Conservation (phyloP, 92 coral and sea anemone genomes). For the Epizoanthus illoricatus region DNA sequence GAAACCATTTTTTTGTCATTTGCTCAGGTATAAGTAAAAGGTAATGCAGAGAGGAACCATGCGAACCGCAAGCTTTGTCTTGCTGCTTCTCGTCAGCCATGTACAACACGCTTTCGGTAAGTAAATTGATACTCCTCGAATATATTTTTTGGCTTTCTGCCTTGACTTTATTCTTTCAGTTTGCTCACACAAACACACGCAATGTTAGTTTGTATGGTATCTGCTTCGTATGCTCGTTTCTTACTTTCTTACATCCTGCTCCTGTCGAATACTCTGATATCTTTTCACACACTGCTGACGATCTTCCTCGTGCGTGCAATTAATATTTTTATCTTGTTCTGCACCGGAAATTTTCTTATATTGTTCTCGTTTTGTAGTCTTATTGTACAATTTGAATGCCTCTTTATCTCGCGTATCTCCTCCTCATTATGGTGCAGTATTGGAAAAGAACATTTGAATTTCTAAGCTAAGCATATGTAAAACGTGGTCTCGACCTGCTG, state of each 20-base stretch:
- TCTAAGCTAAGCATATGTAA: not conserved
- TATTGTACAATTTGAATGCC: too few relatives aligned
- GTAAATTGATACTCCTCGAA: conserved; percentile 1
- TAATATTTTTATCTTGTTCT: not conserved
- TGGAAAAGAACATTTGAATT: too few relatives aligned
- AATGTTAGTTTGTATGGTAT: not conserved
- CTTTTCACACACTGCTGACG: not conserved
- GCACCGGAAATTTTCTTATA: too few relatives aligned
- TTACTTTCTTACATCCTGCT: too few relatives aligned
- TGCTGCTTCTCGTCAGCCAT: conserved; percentile 10
- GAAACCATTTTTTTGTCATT: not conserved
- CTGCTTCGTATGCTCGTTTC: not conserved
- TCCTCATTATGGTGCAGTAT: too few relatives aligned
- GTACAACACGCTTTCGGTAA: conserved; percentile 36
- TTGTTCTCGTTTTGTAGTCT: too few relatives aligned
- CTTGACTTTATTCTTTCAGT: not conserved
- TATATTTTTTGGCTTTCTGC: not conserved
- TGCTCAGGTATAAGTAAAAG: conserved; percentile 12
- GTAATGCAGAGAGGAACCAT: not conserved
- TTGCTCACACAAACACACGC: not conserved
- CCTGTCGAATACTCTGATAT: not conserved
- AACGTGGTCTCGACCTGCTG: not conserved
- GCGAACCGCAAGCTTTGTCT: not conserved
- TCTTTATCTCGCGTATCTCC: too few relatives aligned
- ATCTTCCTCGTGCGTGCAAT: not conserved